Evolutionary conservation across 2,888 invertebrate genomes (phyloP).

Genomic region (Aspidapion aeneum): DNA sequence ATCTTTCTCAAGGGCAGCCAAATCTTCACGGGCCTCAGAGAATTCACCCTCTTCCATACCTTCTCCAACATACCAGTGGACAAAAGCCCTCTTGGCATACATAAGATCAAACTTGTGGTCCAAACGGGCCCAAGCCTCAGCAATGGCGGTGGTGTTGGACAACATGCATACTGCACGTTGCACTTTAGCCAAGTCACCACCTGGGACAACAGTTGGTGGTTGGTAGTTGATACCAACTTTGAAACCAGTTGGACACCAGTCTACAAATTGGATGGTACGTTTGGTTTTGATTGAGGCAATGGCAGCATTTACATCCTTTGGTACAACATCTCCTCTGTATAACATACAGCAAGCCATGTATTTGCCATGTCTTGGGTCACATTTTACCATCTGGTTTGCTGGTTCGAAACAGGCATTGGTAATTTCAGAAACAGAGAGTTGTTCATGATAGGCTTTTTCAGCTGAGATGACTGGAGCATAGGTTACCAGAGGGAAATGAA

Average conservation of each 20-base stretch:
- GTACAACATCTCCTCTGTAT: constrained; percentile 76
- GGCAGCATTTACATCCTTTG: constrained; percentile 91
- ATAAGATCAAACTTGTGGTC: constrained; percentile 88
- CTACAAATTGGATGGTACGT: constrained; percentile 89
- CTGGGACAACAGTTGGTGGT: constrained; percentile 92
- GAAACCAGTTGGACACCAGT: constrained; percentile 85
- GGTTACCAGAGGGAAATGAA: constrained; percentile 90
- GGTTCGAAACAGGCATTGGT: constrained; percentile 91
- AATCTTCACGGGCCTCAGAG: constrained; percentile 82
- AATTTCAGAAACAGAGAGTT: constrained; percentile 62
- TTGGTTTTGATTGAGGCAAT: constrained; percentile 95
- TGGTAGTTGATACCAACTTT: constrained; percentile 91
- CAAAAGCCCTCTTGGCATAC: constrained; percentile 95
- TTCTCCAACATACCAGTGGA: constrained; percentile 91
- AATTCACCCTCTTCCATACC: constrained; percentile 89
- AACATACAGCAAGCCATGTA: constrained; percentile 97
- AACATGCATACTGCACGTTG: constrained; percentile 97
- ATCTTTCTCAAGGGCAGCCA: constrained; percentile 78
- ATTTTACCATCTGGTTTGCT: constrained; percentile 94
- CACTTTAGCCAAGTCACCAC: constrained; percentile 91
- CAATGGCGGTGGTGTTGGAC: constrained; percentile 94
- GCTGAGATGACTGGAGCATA: constrained; percentile 70
- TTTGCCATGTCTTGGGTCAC: constrained; percentile 88
- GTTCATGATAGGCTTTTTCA: constrained; percentile 87
- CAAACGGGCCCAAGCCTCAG: constrained; percentile 93